Evolutionary conservation across 2,797 vertebrate genomes (phyloP), one percentile per base, ranked within the genome.

Genomic region (Cirrhinus molitorella): DNA sequence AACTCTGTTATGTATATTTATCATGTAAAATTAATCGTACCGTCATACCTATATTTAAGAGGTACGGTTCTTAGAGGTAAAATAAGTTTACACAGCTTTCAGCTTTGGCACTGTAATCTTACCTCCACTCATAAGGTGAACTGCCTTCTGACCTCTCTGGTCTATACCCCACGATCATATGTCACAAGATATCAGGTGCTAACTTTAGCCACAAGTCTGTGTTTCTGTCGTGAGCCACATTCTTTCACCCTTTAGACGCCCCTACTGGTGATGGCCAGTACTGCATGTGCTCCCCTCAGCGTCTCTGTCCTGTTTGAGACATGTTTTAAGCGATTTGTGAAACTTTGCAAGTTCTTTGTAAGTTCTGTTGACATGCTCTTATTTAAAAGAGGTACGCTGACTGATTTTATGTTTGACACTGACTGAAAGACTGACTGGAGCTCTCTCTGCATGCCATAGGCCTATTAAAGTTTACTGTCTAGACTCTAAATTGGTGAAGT

Each of bases 161-260:
- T 77, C 71, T 83, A 71, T 43, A n/a, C 34, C 34, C 17, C 65
- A n/a, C 25, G 79, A 75, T 85, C 84, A 31, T 63, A 86, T 88
- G 73, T 84, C 82, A 85, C 82, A 87, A 28, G 28, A 55, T 84
- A 77, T 85, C 66, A 51, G 84, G n/a, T 83, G 73, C 87, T 89
- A 88, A 87, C 77, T 89, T 89, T 87, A 88, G 87, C 43, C 34
- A 43, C 77, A 73, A 0, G 59, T 73, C 37, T 49, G 78, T 80
- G 59, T 78, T 49, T 84, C 76, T 49, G 49, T 40, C 19, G 57
- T 79, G 59, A 71, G 37, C 11, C 47, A 37, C 73, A 59, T 68
- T 77, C 53, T 21, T 37, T 63, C 25, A 45, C 8, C 7, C 17
- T 19, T 61, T 21, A 65, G 51, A 47, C 14, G 23, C 49, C 28